Conservation (phyloP, 2,113 vertebrate genomes). For the Esox niger region DNA sequence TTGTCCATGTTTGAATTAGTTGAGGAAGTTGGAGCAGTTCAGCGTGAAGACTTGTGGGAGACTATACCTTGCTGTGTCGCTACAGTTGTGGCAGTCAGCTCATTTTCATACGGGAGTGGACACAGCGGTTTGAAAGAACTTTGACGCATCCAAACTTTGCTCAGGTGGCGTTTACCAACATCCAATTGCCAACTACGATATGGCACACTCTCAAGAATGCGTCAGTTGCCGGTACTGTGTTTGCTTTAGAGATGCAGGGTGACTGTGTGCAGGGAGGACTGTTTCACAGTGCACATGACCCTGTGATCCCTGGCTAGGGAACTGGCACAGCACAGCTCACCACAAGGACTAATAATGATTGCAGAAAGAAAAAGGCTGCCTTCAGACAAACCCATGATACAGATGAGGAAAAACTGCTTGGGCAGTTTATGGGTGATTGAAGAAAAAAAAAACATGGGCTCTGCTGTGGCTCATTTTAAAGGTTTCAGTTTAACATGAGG, state of each 20-base stretch:
- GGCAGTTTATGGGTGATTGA: conserved; percentile 14
- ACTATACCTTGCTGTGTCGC: background rate
- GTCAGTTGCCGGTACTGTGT: conserved; percentile 42
- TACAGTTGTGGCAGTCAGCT: conserved; percentile 9
- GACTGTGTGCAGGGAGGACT: conserved; percentile 27
- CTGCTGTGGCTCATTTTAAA: conserved; percentile 18
- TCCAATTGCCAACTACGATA: conserved; percentile 53
- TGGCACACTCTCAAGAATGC: conserved; percentile 59
- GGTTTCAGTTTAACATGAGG: conserved; percentile 33
- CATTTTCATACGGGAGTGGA: conserved; percentile 32
- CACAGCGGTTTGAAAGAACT: conserved; percentile 33
- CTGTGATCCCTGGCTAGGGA: conserved; percentile 18
- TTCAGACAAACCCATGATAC: background rate
- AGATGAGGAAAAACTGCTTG: conserved; percentile 24
- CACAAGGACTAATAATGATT: background rate
- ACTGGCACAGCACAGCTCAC: conserved; percentile 6
- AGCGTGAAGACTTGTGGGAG: conserved; percentile 1
- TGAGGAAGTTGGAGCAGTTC: conserved; percentile 18
- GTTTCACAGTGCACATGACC: conserved; percentile 28
- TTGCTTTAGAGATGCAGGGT: conserved; percentile 48
- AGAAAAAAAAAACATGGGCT: background rate
- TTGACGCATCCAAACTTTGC: conserved; percentile 33
- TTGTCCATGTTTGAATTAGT: conserved; percentile 22
- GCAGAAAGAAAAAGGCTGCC: background rate
- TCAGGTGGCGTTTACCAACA: conserved; percentile 29